Percentiles rank a stretch among this genome's conserved stretches.
Conservation (phyloP, 2,888 invertebrate species). For the Noctua janthe region DNA sequence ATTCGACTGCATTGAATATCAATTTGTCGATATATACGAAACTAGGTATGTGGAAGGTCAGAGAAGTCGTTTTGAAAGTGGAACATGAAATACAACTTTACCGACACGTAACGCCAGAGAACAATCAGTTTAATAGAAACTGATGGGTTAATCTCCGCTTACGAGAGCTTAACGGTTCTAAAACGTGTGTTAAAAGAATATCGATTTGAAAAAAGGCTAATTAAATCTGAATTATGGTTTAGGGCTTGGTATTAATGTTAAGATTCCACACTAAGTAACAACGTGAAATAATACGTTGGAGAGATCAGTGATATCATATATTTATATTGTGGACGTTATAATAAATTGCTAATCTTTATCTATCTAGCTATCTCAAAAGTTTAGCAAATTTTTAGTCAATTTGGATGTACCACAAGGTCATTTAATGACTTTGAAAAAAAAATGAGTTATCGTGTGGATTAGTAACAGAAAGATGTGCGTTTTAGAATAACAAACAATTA, state of each 20-base stretch:
- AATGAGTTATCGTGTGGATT: not conserved
- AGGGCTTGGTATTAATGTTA: not conserved
- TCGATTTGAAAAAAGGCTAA: too few relatives aligned
- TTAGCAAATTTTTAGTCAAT: not conserved
- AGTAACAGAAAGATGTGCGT: not conserved
- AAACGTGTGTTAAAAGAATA: not conserved
- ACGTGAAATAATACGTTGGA: not conserved
- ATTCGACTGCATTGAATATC: slow-evolving; percentile 7
- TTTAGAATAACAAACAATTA: not conserved
- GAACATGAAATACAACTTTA: not conserved
- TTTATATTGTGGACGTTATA: not conserved
- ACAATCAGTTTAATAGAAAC: slow-evolving; percentile 5
- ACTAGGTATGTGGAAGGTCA: not conserved
- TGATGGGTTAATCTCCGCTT: not conserved
- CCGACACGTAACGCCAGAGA: not conserved
- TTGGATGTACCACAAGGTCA: not conserved
- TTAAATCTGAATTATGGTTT: not conserved
- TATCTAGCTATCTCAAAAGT: not conserved
- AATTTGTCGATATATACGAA: not conserved
- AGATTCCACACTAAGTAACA: not conserved
- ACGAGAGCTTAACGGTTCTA: not conserved
- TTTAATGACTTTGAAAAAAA: not conserved
- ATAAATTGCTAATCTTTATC: not conserved
- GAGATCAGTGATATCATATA: too few relatives aligned
- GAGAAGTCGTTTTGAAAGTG: not conserved